These are phyloP conservation scores for Drosophila mettleri DNA, from an alignment of 2,888 invertebrate genomes.

Conservation along the genomic window DNA sequence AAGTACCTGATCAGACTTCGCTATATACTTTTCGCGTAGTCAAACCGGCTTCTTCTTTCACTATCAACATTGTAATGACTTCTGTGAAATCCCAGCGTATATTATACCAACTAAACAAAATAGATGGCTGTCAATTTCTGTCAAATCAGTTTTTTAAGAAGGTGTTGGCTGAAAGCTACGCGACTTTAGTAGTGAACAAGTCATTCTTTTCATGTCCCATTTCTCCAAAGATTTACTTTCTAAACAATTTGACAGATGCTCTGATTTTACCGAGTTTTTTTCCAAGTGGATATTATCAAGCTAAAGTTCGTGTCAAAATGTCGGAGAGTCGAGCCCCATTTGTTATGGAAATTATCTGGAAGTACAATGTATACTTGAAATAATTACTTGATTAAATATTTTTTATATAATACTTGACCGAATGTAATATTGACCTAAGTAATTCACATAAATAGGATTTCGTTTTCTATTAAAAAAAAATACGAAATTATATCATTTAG, in stretches of 20 bases:
- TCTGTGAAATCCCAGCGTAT: slow-evolving; percentile 7
- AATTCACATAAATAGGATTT: no score
- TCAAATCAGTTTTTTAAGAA: slow-evolving; percentile 32
- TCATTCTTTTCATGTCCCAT: slow-evolving; percentile 35
- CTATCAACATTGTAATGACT: slow-evolving; percentile 16
- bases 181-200: slow-evolving; percentile 24
- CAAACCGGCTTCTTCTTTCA: slow-evolving; percentile 12
- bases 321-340: slow-evolving; percentile 1
- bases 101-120: slow-evolving; percentile 21
- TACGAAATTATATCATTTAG: no score
- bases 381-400: background rate
- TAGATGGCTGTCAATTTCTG: slow-evolving; percentile 48
- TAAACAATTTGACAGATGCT: slow-evolving; percentile 17
- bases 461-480: no score
- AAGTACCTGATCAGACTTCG: background rate
- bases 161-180: slow-evolving; percentile 12
- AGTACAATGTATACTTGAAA: slow-evolving; percentile 18
- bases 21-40: slow-evolving; percentile 32
- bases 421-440: background rate
- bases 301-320: background rate
- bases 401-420: no score
- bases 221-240: slow-evolving; percentile 26
- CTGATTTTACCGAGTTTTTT: slow-evolving; percentile 15
- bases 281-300: slow-evolving; percentile 32
- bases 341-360: slow-evolving; percentile 38